Evolutionary conservation across 2,113 vertebrate species (phyloP).

Genomic region (Vimba vimba): DNA sequence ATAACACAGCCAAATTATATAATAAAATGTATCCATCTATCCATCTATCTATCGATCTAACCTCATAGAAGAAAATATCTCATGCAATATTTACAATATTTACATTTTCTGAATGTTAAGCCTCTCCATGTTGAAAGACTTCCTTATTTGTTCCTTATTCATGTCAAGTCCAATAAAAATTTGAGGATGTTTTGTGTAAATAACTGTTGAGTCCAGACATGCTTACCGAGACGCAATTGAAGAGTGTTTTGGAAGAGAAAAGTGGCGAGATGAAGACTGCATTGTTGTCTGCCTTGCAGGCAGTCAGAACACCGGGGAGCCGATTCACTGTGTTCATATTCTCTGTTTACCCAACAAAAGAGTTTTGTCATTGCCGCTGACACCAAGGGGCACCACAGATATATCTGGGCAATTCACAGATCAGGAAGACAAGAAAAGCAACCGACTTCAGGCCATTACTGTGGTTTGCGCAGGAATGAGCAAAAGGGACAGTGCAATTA

Average conservation of each 20-base stretch:
- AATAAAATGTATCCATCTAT: no score
- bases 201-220: constrained; percentile 11
- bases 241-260: constrained; percentile 17
- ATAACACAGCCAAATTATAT: no score
- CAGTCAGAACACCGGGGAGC: constrained; percentile 33
- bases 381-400: background rate
- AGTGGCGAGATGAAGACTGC: constrained; percentile 22
- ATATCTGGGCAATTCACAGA: constrained; percentile 14
- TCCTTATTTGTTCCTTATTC: background rate
- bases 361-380: constrained; percentile 35
- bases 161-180: background rate
- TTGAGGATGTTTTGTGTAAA: constrained; percentile 8
- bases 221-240: background rate
- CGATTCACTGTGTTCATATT: constrained; percentile 39
- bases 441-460: constrained; percentile 7
- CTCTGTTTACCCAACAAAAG: constrained; percentile 43
- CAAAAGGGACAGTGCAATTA: constrained; percentile 14
- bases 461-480: background rate
- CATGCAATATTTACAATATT: no score
- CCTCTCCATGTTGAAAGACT: background rate
- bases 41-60: no score
- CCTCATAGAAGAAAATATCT: no score
- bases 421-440: constrained; percentile 7
- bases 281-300: constrained; percentile 34
- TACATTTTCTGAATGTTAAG: background rate